Percentiles rank a stretch among this genome's conserved stretches.
phyloP scores from a whole-genome alignment of 23 tunicate species.

The Aplidium turbinatum region DNA sequence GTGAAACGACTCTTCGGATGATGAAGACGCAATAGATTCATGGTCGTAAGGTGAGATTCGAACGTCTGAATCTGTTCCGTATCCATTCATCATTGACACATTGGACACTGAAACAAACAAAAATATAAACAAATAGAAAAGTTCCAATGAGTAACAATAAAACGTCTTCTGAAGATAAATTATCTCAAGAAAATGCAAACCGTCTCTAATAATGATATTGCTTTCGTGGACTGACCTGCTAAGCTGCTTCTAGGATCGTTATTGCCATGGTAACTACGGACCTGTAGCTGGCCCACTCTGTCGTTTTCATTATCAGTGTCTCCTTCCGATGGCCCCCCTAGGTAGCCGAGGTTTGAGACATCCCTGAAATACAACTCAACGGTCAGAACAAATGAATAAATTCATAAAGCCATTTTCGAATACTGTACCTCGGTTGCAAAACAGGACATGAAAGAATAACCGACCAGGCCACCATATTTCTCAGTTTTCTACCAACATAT shows the following conservation, averaged over 20 bases:
- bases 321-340: constrained; percentile 51
- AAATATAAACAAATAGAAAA: not conserved
- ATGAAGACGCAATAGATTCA: constrained; percentile 22
- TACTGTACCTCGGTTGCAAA: no score
- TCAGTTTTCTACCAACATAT: no score
- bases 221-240: constrained; percentile 27
- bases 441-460: no score
- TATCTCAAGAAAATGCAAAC: not conserved
- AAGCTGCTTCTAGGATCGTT: constrained; percentile 53
- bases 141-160: not conserved
- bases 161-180: not conserved
- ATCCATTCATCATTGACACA: constrained; percentile 79
- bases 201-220: not conserved
- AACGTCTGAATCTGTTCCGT: constrained; percentile 55
- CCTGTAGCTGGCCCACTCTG: constrained; percentile 20
- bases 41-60: constrained; percentile 16
- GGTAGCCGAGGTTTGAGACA: constrained; percentile 45
- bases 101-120: constrained; percentile 49
- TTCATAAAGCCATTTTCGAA: no score
- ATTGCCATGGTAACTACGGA: constrained; percentile 4
- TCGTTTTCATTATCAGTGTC: constrained; percentile 52
- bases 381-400: constrained; percentile 5
- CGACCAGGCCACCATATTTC: not conserved
- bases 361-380: constrained; percentile 18
- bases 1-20: constrained; percentile 72